Evolutionary conservation across 2,113 vertebrate species (phyloP), one percentile per base, ranked within the genome.

Genomic region (Istiophorus platypterus): DNA sequence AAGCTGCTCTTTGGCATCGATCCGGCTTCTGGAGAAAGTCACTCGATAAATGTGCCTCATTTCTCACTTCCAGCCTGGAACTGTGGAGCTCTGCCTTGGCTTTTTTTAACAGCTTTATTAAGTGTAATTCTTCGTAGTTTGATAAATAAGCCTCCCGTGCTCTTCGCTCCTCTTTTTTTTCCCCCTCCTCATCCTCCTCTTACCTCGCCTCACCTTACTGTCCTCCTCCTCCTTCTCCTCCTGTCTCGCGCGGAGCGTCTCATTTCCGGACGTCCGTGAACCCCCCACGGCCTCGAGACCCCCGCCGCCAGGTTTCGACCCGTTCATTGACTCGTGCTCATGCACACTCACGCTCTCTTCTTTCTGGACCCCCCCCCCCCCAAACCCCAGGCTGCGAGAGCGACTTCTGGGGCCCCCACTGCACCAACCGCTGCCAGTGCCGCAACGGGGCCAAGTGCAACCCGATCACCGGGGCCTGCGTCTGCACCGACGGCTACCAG

Each of bases 351-450:
- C n/a, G n/a, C n/a, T n/a, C n/a, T n/a, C n/a, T n/a, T n/a, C n/a
- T n/a, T n/a, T n/a, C n/a, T n/a, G n/a, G n/a, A n/a, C n/a, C n/a
- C n/a, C n/a, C n/a, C n/a, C n/a, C n/a, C n/a, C n/a, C n/a, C n/a
- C n/a, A n/a, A n/a, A n/a, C n/a, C 6, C 31, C 94, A 99, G 97
- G 97, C 26, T 99, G 97, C 0, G 97, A 97, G 65, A 96, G 95
- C 0, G 96, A 97, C 74, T 96, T 97, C 87, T 99, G 97, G 97
- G 97, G 97, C 0, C 97, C 97, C 1, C 97, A 98, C 88, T 99
- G 97, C 94, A 98, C 95, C 84, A 99, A 97, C 93, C 96, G 96
- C 3, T 99, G 97, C 89, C 97, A 99, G 88, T 99, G 97, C 76
- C 96, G 94, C 76, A 98, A 99, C 0, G 96, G 93, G 0, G 97